Evolutionary conservation across 2,888 invertebrate species (phyloP), one percentile per base, ranked within the genome.

Genomic region (Drosophila eohydei): DNA sequence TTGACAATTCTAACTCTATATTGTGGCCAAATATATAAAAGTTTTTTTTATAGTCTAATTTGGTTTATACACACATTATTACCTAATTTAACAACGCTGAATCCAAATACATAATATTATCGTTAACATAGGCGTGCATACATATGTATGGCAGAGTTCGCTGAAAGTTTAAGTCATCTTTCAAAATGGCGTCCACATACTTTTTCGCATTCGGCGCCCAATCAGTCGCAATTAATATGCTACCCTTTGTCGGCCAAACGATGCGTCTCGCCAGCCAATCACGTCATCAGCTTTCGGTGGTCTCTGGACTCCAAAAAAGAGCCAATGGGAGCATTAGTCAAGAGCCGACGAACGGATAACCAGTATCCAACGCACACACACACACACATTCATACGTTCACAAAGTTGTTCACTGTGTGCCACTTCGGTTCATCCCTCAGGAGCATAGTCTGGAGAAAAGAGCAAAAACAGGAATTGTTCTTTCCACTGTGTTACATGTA

Each of bases 141-240:
- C 21, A 21, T 21, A 21, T 21, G 21, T 21, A 21, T 21, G 21
- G 21, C 21, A 21, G 21, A 21, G 21, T 21, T 21, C 21, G 1
- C 21, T 21, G 21, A 21, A 21, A 21, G 21, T 21, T 21, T 21
- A 21, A 44, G 3, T 11, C 28, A 8, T 40, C 28, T 64, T 65
- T 51, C 34, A 55, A 55, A 65, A 65, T 48, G 60, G 62, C 50
- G 50, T 21, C 14, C 16, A 34, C 51, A 14, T 30, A 5, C 30
- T 14, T 44, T 44, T 6, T 12, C 16, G 30, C 26, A 38, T 56
- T 28, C 43, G 28, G n/a, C 26, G 14, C 14, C 14, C 28, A 56
- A 16, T 43, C 54, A 34, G 26, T 43, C 16, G 16, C 52, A 34
- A 21, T 28, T 16, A 16, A 7, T 12, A 36, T 12, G 3, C 55